A percentile compares a stretch with the other conserved stretches of the same genome.
phyloP scores from a whole-genome alignment of 2,888 invertebrate species.

The Sinodicranocentrus sp. region DNA sequence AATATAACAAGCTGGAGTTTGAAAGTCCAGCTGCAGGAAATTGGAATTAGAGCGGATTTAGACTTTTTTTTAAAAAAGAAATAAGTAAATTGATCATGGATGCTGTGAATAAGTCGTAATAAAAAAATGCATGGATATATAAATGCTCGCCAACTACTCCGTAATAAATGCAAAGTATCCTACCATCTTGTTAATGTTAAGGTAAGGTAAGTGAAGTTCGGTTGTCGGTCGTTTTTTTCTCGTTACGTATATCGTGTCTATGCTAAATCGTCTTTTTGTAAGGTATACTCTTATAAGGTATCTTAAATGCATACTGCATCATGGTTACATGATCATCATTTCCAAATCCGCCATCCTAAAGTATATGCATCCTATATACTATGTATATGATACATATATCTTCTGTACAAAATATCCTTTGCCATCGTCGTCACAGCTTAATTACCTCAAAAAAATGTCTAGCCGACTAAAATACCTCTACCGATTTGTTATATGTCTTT shows the following conservation, averaged over 20 bases:
- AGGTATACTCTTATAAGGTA: too few relatives aligned
- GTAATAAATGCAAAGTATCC: too few relatives aligned
- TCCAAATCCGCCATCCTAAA: too few relatives aligned
- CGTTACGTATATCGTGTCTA: too few relatives aligned
- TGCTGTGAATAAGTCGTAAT: not conserved
- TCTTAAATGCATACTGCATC: not conserved
- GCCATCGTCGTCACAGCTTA: not conserved
- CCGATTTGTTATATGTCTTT: not conserved
- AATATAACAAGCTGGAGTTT: not conserved
- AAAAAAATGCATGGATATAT: not conserved
- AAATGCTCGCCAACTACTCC: not conserved
- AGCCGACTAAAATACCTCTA: not conserved
- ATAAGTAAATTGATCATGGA: conserved; percentile 44
- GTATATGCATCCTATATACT: too few relatives aligned
- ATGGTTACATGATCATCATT: not conserved
- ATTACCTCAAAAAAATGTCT: not conserved
- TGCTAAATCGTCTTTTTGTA: too few relatives aligned
- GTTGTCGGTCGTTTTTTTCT: too few relatives aligned
- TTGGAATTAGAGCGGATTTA: not conserved
- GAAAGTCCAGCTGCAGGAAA: not conserved
- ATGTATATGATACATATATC: not conserved
- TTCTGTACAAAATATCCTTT: not conserved
- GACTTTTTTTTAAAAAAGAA: conserved; percentile 15
- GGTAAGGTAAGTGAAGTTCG: too few relatives aligned
- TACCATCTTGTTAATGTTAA: too few relatives aligned